Percentiles rank a stretch among this genome's conserved stretches.
Conservation (phyloP, 2,113 vertebrate species). For the Podilymbus podiceps region DNA sequence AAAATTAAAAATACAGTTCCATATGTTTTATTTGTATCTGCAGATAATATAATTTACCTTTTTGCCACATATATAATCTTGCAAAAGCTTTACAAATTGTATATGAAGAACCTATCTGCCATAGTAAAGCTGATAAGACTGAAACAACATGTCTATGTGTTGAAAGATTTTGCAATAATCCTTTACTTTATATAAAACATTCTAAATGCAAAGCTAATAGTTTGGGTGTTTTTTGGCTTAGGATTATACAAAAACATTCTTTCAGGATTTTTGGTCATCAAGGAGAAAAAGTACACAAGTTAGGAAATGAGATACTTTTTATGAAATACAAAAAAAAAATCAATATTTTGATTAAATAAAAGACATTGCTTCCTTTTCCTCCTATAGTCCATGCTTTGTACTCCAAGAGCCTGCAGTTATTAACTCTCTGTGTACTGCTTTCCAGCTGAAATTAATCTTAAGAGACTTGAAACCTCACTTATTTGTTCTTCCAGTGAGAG, state of each 20-base stretch:
- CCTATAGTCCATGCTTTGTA: background rate
- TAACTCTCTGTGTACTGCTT: background rate
- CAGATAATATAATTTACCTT: background rate
- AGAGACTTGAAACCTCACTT: background rate
- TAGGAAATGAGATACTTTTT: background rate
- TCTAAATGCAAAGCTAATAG: background rate
- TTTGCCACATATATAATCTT: background rate
- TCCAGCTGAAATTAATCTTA: background rate
- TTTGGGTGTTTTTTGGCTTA: background rate
- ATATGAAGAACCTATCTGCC: background rate
- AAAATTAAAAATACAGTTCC: background rate
- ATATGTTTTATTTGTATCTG: background rate
- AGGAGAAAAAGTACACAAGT: background rate
- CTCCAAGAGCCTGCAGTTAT: background rate
- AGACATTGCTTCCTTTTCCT: background rate
- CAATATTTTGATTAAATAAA: background rate
- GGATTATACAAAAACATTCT: background rate
- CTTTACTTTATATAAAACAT: background rate
- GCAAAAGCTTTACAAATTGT: slow-evolving; percentile 18
- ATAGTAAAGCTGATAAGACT: slow-evolving; percentile 20
- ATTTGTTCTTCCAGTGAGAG: background rate
- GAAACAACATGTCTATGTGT: background rate
- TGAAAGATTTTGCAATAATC: slow-evolving; percentile 30
- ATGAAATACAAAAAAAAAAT: background rate
- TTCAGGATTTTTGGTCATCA: background rate